Conservation (phyloP, 2,888 invertebrate genomes). For the Globia sparganii region DNA sequence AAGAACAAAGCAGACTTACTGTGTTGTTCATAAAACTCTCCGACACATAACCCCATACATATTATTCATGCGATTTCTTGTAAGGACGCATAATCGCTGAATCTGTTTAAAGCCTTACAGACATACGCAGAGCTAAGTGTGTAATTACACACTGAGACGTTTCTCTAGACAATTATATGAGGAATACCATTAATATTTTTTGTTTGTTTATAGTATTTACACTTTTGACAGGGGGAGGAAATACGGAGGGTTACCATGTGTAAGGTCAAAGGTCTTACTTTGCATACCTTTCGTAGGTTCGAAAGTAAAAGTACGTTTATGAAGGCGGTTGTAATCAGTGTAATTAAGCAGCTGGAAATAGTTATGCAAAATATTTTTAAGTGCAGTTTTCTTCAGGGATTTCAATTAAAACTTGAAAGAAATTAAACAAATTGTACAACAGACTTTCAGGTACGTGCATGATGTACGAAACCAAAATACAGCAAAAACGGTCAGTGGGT, state of each 20-base stretch:
- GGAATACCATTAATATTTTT: constrained; percentile 61
- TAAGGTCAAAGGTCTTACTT: constrained; percentile 10
- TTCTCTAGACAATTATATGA: constrained; percentile 51
- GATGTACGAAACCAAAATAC: neutral
- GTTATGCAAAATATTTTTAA: too few species aligned
- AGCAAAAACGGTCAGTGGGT: too few species aligned
- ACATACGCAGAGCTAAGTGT: constrained; percentile 41
- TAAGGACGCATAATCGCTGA: constrained; percentile 51
- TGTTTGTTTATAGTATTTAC: constrained; percentile 49
- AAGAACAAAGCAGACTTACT: constrained; percentile 60
- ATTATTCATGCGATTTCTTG: constrained; percentile 61
- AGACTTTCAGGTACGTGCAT: neutral
- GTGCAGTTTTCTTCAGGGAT: neutral
- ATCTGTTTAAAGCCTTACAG: constrained; percentile 56
- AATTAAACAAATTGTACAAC: neutral
- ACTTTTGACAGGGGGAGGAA: constrained; percentile 29
- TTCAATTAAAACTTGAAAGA: neutral
- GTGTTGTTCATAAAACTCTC: constrained; percentile 59
- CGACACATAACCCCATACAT: constrained; percentile 51
- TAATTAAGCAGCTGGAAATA: neutral
- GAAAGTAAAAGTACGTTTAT: neutral
- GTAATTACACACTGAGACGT: constrained; percentile 57
- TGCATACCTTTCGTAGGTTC: constrained; percentile 1
- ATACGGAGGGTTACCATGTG: constrained; percentile 5
- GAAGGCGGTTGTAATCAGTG: neutral